Percentiles rank a stretch among this genome's conserved stretches.
Evolutionary conservation across 2,113 vertebrate species (phyloP).

Genomic region (Craseonycteris thonglongyai): DNA sequence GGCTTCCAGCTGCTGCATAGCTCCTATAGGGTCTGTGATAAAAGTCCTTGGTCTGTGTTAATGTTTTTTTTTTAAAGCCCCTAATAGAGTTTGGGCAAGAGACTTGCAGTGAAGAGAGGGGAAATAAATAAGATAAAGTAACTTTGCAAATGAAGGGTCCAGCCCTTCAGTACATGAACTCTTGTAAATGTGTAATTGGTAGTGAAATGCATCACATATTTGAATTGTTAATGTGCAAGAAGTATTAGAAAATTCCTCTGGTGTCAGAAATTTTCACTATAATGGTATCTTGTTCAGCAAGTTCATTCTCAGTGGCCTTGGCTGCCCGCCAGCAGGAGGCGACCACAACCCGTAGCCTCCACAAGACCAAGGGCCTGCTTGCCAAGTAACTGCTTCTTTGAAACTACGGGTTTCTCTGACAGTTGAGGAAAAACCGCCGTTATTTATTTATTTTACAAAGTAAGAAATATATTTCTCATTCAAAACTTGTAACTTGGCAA

Average conservation of each 20-base stretch:
- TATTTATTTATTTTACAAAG: not conserved
- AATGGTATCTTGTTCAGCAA: not conserved
- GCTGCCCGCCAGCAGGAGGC: not conserved
- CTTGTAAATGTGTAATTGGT: not conserved
- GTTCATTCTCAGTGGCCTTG: not conserved
- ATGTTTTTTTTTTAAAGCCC: not conserved
- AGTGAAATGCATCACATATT: not conserved
- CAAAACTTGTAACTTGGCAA: not conserved
- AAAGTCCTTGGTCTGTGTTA: not conserved
- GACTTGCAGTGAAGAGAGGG: not conserved
- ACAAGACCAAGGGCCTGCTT: not conserved
- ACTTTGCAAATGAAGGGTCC: not conserved
- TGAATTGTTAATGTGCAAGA: not conserved
- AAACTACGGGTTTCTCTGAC: not conserved
- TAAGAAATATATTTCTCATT: not conserved
- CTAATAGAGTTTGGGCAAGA: not conserved
- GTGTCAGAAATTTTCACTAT: not conserved
- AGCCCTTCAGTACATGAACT: not conserved
- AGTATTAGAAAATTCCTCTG: not conserved
- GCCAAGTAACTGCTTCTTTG: not conserved
- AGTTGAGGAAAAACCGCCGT: not conserved
- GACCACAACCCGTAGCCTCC: not conserved
- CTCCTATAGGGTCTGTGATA: not conserved
- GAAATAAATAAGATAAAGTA: not conserved
- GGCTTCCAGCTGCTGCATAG: not conserved